Evolutionary conservation across 1,140 invertebrate species (phyloP), one percentile per base, ranked within the genome.

Genomic region (Philaenus spumarius): DNA sequence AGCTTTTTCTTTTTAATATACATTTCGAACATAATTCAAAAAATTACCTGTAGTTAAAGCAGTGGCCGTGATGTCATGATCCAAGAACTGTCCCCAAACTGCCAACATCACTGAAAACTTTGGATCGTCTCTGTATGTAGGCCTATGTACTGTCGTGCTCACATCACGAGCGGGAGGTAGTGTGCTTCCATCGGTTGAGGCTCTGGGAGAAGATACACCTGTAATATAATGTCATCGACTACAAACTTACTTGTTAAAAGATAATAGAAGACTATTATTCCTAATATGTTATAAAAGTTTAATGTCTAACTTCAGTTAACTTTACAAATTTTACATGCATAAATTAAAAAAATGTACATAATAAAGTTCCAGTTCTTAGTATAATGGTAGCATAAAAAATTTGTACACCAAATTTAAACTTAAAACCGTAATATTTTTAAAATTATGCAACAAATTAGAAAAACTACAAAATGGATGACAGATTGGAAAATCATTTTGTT

Each of bases 1-100:
- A n/a, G n/a, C n/a, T n/a, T n/a, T n/a, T n/a, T n/a, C 35, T n/a
- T 11, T 37, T n/a, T 37, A 37, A 37, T 37, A n/a, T 37, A 37
- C 35, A 37, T n/a, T 37, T 37, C n/a, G 9, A 37, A 37, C n/a
- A n/a, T 37, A n/a, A 37, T 9, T 11, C 35, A 34, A 52, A 42
- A 20, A 3, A 34, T 45, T 62, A 66, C 83, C 82, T 64, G 85
- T 82, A 61, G 79, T 89, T 2, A 89, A 67, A 0, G 88, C 89
- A 0, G 89, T 93, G 1, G 86, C 85, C 0, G 88, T 91, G 22
- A 98, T 83, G 67, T 98, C 96, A 67, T 98, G 96, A 72, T 98
- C 95, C 14, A 97, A 65, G 72, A 98, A 97, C 76, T 98, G 95
- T 1, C 95, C 95, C 82, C 93, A 98, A 9, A 90, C 86, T 0